phyloP scores from a whole-genome alignment of 2,888 invertebrate genomes.

The Tachystola acroxantha region DNA sequence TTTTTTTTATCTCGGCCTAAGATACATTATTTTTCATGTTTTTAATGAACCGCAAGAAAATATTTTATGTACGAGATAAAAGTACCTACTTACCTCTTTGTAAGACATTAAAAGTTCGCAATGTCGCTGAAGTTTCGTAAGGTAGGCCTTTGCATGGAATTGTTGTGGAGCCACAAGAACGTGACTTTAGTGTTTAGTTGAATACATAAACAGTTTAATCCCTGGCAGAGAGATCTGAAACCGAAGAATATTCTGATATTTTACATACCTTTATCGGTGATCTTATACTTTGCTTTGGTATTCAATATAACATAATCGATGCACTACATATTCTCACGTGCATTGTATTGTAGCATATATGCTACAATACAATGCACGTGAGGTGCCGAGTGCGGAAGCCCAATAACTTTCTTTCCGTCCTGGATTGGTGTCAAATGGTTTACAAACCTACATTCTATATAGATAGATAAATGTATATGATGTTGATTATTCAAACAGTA shows the following conservation, averaged over 20 bases:
- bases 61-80: constrained; percentile 1
- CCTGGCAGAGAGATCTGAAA: too few relatives aligned
- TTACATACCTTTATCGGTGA: too few relatives aligned
- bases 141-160: neutral
- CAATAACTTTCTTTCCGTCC: constrained; percentile 17
- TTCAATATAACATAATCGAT: too few relatives aligned
- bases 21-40: constrained; percentile 1
- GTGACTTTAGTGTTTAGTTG: neutral
- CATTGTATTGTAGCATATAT: too few relatives aligned
- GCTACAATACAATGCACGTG: neutral
- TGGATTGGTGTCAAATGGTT: constrained; percentile 14
- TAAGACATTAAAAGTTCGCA: neutral
- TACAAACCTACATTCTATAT: neutral
- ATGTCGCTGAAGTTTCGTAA: constrained; percentile 1
- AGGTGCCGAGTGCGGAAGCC: constrained; percentile 14
- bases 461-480: too few relatives aligned
- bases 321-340: too few relatives aligned
- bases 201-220: too few relatives aligned
- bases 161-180: neutral
- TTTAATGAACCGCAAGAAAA: constrained; percentile 1
- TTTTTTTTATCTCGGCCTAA: too few relatives aligned
- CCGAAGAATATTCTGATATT: too few relatives aligned
- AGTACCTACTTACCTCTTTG: neutral
- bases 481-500: too few relatives aligned
- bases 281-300: too few relatives aligned